phyloP scores from a whole-genome alignment of 2,888 invertebrate genomes.

The Acleris laterana region DNA sequence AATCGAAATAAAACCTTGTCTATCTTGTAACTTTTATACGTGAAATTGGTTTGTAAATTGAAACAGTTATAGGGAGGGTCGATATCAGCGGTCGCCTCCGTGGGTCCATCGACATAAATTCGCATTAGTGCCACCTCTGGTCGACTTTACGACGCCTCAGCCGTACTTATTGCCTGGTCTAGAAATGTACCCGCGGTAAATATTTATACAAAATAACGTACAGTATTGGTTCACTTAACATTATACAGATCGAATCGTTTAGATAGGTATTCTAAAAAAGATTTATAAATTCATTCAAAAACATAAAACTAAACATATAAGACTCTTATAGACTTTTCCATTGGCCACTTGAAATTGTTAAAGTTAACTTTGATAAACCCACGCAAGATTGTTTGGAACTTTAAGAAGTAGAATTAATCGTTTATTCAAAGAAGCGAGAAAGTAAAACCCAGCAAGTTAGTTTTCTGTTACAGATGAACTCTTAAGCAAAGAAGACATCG shows the following conservation, averaged over 20 bases:
- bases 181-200: constrained; percentile 67
- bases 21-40: constrained; percentile 26
- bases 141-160: constrained; percentile 80
- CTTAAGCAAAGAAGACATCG: constrained; percentile 60
- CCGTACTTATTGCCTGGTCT: constrained; percentile 73
- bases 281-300: no score
- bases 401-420: constrained; percentile 39
- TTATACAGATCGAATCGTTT: no score
- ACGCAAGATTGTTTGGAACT: constrained; percentile 37
- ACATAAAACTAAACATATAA: no score
- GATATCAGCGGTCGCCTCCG: constrained; percentile 63
- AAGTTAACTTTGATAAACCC: constrained; percentile 35
- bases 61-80: constrained; percentile 77
- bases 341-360: constrained; percentile 2
- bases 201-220: constrained; percentile 60
- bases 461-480: constrained; percentile 55
- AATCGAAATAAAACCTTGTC: not conserved
- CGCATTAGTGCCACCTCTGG: constrained; percentile 82
- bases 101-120: constrained; percentile 80
- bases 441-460: constrained; percentile 53
- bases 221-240: constrained; percentile 38
- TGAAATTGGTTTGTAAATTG: constrained; percentile 71
- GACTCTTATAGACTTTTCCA: not conserved
- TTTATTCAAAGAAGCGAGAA: constrained; percentile 47
- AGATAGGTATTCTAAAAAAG: no score